Evolutionary conservation across 1,140 invertebrate species (phyloP).

Genomic region (Forficula auricularia): DNA sequence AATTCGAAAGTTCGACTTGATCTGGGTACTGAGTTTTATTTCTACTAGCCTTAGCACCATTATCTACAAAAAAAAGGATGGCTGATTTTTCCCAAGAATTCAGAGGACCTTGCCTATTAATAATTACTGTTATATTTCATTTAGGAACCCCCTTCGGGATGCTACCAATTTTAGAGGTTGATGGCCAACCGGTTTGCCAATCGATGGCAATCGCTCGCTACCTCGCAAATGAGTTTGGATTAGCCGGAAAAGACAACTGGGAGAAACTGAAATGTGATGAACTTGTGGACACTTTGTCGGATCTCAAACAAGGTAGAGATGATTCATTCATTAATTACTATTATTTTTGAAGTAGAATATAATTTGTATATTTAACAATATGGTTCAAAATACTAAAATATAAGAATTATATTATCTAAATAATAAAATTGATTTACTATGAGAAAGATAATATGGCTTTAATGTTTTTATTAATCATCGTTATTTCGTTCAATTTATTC

Average conservation of each 20-base stretch:
- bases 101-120: no score
- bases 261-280: conserved; percentile 42
- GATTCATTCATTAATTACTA: no score
- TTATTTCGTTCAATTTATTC: no score
- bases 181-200: conserved; percentile 43
- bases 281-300: conserved; percentile 36
- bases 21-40: no score
- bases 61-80: no score
- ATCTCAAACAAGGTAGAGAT: conserved; percentile 34
- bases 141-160: conserved; percentile 40
- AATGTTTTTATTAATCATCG: no score
- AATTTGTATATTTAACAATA: background rate
- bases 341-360: background rate
- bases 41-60: no score
- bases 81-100: no score
- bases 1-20: no score
- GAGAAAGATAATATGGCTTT: no score
- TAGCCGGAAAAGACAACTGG: conserved; percentile 40
- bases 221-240: conserved; percentile 37
- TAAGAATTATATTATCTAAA: conserved; percentile 2
- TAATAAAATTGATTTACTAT: background rate
- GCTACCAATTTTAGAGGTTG: conserved; percentile 46
- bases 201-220: conserved; percentile 44
- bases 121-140: no score
- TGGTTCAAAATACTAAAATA: background rate